phyloP scores from a whole-genome alignment of 2,888 invertebrate species.

The Graphium colonna region DNA sequence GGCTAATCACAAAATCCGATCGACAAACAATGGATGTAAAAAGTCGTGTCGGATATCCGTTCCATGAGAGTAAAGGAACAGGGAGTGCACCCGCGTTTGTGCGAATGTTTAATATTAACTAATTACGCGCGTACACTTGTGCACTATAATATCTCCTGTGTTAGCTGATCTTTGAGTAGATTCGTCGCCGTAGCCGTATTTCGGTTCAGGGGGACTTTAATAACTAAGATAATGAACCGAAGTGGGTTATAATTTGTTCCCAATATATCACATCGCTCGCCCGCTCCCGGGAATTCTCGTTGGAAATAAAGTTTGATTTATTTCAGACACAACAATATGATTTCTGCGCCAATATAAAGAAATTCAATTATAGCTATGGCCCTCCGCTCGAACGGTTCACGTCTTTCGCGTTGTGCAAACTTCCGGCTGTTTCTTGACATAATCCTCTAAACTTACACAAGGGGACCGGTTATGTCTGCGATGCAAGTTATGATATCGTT shows the following conservation, averaged over 20 bases:
- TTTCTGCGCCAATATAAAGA: slow-evolving; percentile 57
- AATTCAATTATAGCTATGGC: slow-evolving; percentile 50
- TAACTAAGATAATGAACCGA: slow-evolving; percentile 51
- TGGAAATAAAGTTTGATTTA: slow-evolving; percentile 74
- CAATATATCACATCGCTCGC: slow-evolving; percentile 49
- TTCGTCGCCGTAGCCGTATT: too few relatives aligned
- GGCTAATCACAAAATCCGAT: too few relatives aligned
- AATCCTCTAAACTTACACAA: neutral
- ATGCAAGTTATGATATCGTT: too few relatives aligned
- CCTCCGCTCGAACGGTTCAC: slow-evolving; percentile 13
- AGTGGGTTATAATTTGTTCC: slow-evolving; percentile 50
- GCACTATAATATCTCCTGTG: too few relatives aligned
- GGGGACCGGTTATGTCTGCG: neutral
- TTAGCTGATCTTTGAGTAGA: too few relatives aligned
- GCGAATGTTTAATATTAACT: too few relatives aligned
- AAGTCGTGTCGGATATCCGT: too few relatives aligned
- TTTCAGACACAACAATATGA: slow-evolving; percentile 68
- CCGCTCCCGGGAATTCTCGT: slow-evolving; percentile 47
- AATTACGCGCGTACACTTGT: too few relatives aligned
- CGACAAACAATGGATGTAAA: too few relatives aligned
- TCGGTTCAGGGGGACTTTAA: too few relatives aligned
- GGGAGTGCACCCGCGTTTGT: too few relatives aligned
- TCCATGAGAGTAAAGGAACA: too few relatives aligned
- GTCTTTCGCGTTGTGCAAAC: slow-evolving; percentile 17
- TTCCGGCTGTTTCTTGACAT: neutral